Base-by-base conservation (phyloP, 2,113 vertebrate species). In the Ursus arctos region DNA sequence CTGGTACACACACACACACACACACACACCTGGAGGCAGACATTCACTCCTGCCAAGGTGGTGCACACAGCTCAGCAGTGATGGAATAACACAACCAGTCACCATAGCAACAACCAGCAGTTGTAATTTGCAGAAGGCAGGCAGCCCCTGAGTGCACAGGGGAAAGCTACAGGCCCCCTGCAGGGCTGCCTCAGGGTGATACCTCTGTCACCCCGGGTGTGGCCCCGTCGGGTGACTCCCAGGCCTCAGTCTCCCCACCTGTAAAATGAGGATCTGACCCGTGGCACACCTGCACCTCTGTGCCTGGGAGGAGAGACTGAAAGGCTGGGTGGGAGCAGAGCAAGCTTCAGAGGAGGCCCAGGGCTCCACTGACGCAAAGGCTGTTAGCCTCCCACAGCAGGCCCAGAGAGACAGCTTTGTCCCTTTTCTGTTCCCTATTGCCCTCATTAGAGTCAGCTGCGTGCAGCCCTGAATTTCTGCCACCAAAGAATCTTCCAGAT, bases 41-140 rank as follows among this genome's bases (percentile, higher is more conserved):
- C 2, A 43, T 49, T 92, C 22, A 77, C 49, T 82, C 49, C 57
- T 80, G 43, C 57, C 6, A 7, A 87, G 63, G 28, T 77, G 76
- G 93, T 16, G 14, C 36, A 28, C 74, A 24, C 76, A 92, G 84
- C 61, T 51, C 57, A 3, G 61, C 15, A 57, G 69, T 4, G 76
- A 36, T 65, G 81, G 85, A 91, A 59, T 84, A 55, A 83, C 67
- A 85, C 53, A 22, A 51, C 84, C 61, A 0, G 86, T 97, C 87
- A 36, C 90, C 94, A 94, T 95, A 80, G 88, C 94, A 94, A 97
- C 92, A 95, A 36, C 6, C 4, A 49, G 82, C 94, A 85, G 57
- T 65, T 71, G 86, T 94, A 80, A 93, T 97, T 96, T 97, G 65
- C 86, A 77, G 94, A 49, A 76, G 24, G 79, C 0, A 0, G 63